Conservation (phyloP, 2,113 vertebrate genomes). For the Pterophyllum scalare region DNA sequence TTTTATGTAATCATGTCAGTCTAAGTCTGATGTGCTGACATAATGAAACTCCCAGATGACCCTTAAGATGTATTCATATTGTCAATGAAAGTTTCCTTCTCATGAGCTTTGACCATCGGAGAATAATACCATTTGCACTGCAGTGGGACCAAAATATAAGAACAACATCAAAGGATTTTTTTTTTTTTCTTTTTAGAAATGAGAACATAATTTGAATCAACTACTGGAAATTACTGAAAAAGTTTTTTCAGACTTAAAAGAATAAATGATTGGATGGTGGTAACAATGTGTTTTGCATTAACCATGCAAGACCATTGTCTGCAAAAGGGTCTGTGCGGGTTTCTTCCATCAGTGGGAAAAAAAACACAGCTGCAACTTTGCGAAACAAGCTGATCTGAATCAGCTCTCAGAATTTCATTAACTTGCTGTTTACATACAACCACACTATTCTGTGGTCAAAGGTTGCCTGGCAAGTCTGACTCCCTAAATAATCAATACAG, state of each 20-base stretch:
- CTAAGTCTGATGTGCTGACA: constrained; percentile 24
- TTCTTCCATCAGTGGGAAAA: not conserved
- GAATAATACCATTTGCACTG: constrained; percentile 14
- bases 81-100: constrained; percentile 17
- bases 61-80: not conserved
- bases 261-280: not conserved
- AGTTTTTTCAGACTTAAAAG: constrained; percentile 1
- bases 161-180: constrained; percentile 15
- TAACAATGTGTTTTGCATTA: not conserved
- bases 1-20: constrained; percentile 23
- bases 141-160: constrained; percentile 4
- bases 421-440: not conserved
- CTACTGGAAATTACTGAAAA: not conserved
- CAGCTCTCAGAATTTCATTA: not conserved
- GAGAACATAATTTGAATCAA: not conserved
- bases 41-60: constrained; percentile 12
- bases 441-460: not conserved
- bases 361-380: not conserved
- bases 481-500: not conserved
- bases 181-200: too few species aligned
- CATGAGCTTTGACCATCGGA: constrained; percentile 33
- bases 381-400: not conserved
- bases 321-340: not conserved
- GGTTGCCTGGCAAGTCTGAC: not conserved
- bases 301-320: not conserved